phyloP scores from a whole-genome alignment of 2,888 invertebrate genomes.

The Brenthis ino region DNA sequence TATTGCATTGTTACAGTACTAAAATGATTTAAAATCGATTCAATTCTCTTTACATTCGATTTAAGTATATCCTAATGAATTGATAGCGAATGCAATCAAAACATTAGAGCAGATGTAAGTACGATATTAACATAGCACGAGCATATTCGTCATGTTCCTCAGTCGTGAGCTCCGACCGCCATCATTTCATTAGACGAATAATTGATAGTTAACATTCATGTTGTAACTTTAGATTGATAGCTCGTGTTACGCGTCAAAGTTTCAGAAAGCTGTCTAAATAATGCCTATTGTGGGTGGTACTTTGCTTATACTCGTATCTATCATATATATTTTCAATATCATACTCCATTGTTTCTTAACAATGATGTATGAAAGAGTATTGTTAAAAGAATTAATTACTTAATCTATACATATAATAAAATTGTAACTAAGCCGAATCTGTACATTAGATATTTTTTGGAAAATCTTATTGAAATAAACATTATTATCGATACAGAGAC shows the following conservation, averaged over 20 bases:
- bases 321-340: slow-evolving; percentile 60
- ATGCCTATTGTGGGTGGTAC: slow-evolving; percentile 56
- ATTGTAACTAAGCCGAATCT: too few species aligned
- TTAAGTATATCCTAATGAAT: neutral
- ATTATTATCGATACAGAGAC: too few species aligned
- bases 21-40: too few species aligned
- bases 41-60: too few species aligned
- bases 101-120: slow-evolving; percentile 38
- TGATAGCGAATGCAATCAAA: slow-evolving; percentile 31
- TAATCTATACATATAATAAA: too few species aligned
- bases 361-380: slow-evolving; percentile 47
- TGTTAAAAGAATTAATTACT: too few species aligned
- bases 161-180: slow-evolving; percentile 64
- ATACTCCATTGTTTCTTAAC: slow-evolving; percentile 66
- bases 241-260: slow-evolving; percentile 65
- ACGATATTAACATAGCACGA: slow-evolving; percentile 40
- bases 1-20: too few species aligned
- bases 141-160: slow-evolving; percentile 44
- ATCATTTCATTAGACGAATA: slow-evolving; percentile 75
- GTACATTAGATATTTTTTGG: too few species aligned
- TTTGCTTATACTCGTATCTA: slow-evolving; percentile 38
- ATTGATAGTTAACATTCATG: slow-evolving; percentile 70
- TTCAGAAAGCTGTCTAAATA: slow-evolving; percentile 46
- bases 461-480: too few species aligned
- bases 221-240: slow-evolving; percentile 74